Evolutionary conservation across 2,113 vertebrate genomes (phyloP).

Genomic region (Odocoileus virginianus): DNA sequence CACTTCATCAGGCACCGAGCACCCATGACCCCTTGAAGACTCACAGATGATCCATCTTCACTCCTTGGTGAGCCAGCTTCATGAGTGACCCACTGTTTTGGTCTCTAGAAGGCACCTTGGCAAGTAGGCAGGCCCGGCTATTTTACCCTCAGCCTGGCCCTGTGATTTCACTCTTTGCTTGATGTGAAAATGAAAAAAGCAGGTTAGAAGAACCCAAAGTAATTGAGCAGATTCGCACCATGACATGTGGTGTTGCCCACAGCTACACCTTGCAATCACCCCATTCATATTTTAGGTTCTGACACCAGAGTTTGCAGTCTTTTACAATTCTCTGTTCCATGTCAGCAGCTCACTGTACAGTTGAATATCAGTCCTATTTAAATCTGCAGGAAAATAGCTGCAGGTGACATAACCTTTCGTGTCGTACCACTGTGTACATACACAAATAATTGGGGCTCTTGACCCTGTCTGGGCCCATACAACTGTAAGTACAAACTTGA

Average conservation of each 20-base stretch:
- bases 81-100: rapidly evolving
- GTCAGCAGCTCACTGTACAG: slow-evolving; percentile 86
- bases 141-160: neutral
- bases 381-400: slow-evolving; percentile 94
- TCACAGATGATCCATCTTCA: rapidly evolving
- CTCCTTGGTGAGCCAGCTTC: neutral
- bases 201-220: slow-evolving; percentile 75
- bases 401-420: slow-evolving; percentile 98
- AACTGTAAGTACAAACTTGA: slow-evolving; percentile 99
- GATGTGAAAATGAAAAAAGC: slow-evolving; percentile 76
- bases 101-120: neutral
- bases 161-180: slow-evolving; percentile 67
- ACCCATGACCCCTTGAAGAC: rapidly evolving
- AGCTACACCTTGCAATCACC: slow-evolving; percentile 85
- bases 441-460: slow-evolving; percentile 99
- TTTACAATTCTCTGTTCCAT: slow-evolving; percentile 87
- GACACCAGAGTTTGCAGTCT: slow-evolving; percentile 83
- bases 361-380: slow-evolving; percentile 89
- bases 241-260: slow-evolving; percentile 76
- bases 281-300: slow-evolving; percentile 84
- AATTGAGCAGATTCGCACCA: slow-evolving; percentile 74
- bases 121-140: neutral
- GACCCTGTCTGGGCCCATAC: slow-evolving; percentile 95
- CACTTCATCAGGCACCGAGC: rapidly evolving
- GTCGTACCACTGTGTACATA: slow-evolving; percentile 92